phyloP scores from a whole-genome alignment of 2,113 vertebrate species.

The Xiphophorus hellerii region DNA sequence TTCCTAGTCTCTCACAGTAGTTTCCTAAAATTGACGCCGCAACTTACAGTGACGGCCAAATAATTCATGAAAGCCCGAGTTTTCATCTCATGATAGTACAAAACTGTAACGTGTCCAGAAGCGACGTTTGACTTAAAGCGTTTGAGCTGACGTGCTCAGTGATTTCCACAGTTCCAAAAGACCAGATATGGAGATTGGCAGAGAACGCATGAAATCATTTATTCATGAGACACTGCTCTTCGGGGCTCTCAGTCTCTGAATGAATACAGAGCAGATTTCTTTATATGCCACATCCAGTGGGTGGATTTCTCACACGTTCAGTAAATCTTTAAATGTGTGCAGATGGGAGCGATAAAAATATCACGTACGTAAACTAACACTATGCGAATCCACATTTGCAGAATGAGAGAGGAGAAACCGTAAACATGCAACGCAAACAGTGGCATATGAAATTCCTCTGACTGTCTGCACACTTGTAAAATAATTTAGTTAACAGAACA shows the following conservation, averaged over 20 bases:
- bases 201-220: slow-evolving; percentile 1
- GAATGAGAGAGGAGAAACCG: background rate
- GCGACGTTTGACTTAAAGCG: background rate
- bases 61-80: background rate
- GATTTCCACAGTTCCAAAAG: background rate
- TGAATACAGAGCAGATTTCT: background rate
- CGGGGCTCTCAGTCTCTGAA: background rate
- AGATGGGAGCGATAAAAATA: background rate
- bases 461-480: background rate
- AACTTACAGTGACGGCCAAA: background rate
- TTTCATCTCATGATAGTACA: slow-evolving; percentile 1
- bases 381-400: background rate
- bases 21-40: background rate
- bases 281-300: background rate
- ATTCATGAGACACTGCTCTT: background rate
- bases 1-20: background rate
- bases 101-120: background rate
- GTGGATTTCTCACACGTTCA: background rate
- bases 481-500: background rate
- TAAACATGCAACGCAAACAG: background rate
- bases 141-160: background rate
- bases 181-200: background rate
- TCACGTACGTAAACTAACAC: background rate
- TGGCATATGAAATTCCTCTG: too few relatives aligned
- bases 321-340: background rate